phyloP scores from a whole-genome alignment of 2,113 vertebrate species.

The Eira barbara region DNA sequence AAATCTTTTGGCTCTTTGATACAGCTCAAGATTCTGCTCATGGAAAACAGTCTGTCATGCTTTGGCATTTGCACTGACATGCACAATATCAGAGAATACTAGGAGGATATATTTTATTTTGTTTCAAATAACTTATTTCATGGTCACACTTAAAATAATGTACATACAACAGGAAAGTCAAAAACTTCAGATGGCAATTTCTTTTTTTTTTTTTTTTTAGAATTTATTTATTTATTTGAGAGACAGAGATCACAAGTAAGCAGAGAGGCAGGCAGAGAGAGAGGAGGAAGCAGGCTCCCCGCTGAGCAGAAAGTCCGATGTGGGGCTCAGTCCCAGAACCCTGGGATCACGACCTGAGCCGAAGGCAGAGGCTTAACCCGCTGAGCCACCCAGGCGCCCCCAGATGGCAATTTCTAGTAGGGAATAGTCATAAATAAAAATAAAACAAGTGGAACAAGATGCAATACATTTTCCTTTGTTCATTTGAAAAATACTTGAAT shows the following conservation, averaged over 20 bases:
- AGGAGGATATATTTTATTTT: conserved; percentile 39
- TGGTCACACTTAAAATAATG: conserved; percentile 14
- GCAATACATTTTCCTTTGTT: not conserved
- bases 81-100: not conserved
- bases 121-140: conserved; percentile 54
- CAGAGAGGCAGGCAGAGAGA: no score
- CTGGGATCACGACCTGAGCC: no score
- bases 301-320: no score
- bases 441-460: not conserved
- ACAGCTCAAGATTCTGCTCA: conserved; percentile 46
- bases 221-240: no score
- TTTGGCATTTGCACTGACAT: conserved; percentile 30
- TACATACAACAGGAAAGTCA: not conserved
- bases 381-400: no score
- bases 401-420: conserved; percentile 39
- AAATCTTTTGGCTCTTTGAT: conserved; percentile 48
- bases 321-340: no score
- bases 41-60: conserved; percentile 31
- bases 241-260: no score
- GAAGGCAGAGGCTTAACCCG: no score
- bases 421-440: conserved; percentile 28
- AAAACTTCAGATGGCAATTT: conserved; percentile 43
- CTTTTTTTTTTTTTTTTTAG: no score
- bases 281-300: no score
- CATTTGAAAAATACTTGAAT: conserved; percentile 22